A percentile compares a stretch with the other conserved stretches of the same genome.
Evolutionary conservation across 2,888 invertebrate species (phyloP).

Genomic region (Pherbina coryleti): DNA sequence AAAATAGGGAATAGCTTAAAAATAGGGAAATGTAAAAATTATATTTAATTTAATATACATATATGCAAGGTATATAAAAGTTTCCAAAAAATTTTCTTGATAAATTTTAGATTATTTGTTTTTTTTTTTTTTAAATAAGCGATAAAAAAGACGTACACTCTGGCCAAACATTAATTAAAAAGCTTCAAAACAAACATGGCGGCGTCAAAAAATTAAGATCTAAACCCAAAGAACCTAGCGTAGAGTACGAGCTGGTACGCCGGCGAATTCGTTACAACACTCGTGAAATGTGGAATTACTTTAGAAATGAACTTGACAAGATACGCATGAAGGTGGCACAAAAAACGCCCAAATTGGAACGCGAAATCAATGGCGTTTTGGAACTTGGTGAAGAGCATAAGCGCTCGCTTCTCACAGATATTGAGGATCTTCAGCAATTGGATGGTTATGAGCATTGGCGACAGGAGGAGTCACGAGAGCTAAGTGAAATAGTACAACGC

Average conservation of each 20-base stretch:
- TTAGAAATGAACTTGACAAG: conserved; percentile 80
- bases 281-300: conserved; percentile 88
- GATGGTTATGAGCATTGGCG: conserved; percentile 90
- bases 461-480: conserved; percentile 80
- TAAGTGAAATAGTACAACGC: conserved; percentile 87
- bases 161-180: conserved; percentile 64
- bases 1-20: too few relatives aligned
- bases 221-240: conserved; percentile 73
- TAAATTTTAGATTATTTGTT: conserved; percentile 14
- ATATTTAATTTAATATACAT: too few relatives aligned
- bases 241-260: conserved; percentile 83
- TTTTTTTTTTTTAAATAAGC: conserved; percentile 49
- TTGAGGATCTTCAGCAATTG: conserved; percentile 76
- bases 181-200: conserved; percentile 59
- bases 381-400: conserved; percentile 82
- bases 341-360: conserved; percentile 72
- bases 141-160: conserved; percentile 65
- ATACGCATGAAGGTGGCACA: conserved; percentile 72
- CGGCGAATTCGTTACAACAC: conserved; percentile 82
- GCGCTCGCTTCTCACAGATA: conserved; percentile 80
- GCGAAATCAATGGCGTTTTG: conserved; percentile 76
- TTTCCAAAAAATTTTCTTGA: too few relatives aligned
- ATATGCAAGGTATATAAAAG: too few relatives aligned
- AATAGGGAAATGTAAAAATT: too few relatives aligned
- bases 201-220: background rate